Base-by-base conservation (phyloP, 2,797 vertebrate genomes). In the Myripristis jacobus region DNA sequence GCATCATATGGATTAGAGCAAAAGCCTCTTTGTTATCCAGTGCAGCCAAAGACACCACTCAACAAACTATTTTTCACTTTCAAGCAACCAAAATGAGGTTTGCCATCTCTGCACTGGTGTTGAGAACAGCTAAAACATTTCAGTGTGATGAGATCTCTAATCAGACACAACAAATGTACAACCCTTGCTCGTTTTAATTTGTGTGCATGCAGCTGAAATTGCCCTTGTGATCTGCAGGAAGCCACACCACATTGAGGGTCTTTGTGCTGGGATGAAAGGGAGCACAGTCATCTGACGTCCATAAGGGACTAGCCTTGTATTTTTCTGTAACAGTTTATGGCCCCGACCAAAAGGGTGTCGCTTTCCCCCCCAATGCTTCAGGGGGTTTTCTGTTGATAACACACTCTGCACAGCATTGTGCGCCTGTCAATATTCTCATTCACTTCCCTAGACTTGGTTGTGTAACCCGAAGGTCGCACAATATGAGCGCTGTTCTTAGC, bases 221-320 rank as follows among this genome's bases (percentile, higher is more conserved):
- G 61, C 55, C 68, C 66, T 70, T 66, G 75, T 87, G 82, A 84
- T 75, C 69, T 38, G 65, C 69, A 79, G 84, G 85, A 90, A 87
- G 64, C 64, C 43, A 46, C 78, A 53, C 5, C 66, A 77, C 82
- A 75, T 57, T 79, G 74, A 83, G 43, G 34, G 51, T 81, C 86
- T 85, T 89, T 89, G 84, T 89, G 19, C 69, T 2, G 43, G 11
- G 67, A 81, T 85, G 79, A 91, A 87, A 83, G 77, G 64, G 27
- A 66, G 73, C n/a, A 22, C 64, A 71, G 87, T 87, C 83, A 79
- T 79, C 76, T 65, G 73, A 81, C 50, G 12, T 52, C 80, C 68
- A 29, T 56, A 43, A 73, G 66, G 74, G 69, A 70, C 50, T 53
- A 6, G 73, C 36, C 63, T 82, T 84, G 67, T 55, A 57, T 66